Base-by-base conservation (phyloP, 2,888 invertebrate genomes). In the Apamea crenata region DNA sequence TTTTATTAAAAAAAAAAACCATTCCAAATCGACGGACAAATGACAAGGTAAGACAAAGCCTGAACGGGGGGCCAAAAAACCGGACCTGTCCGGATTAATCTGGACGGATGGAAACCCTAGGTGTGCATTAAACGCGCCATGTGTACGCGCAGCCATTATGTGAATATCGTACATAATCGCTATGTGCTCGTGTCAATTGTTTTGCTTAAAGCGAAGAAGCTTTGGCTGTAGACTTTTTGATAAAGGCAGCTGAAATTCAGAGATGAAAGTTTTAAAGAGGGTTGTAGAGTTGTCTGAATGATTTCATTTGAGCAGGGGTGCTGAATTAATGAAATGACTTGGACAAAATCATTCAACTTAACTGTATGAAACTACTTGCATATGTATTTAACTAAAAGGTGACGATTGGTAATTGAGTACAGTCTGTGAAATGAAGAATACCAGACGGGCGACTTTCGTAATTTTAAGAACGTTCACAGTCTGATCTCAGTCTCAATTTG, bases 141-240 rank as follows among this genome's bases (percentile, higher is more conserved):
- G 88, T 91, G 88, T 83, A 86, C 84, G 81, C 85, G 83, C 90
- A 83, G 85, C 90, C 83, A 93, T 93, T 93, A 93, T 88, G 81
- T 84, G 87, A 87, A 89, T 88, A 84, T 85, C 82, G 85, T 88
- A 90, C 79, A 89, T 93, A 92, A 93, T 92, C 82, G 84, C 87
- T 88, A 90, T 91, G 85, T 88, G 85, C 80, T 87, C 88, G 91
- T 92, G 91, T 91, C 92, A 93, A 93, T 93, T 92, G 91, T 85
- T 91, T 80, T 90, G 79, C 85, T 93, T 92, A 91, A 91, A 89
- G 89, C 86, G 76, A 89, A 86, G 80, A 73, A 68, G 61, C 44
- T 76, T 74, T 78, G 74, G 68, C 1, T 47, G 5, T 18, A 53
- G 21, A 10, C 16, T 65, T 59, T 53, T 18, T 50, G 12, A 21